Evolutionary conservation across 2,797 vertebrate genomes (phyloP), one percentile per base, ranked within the genome.

Genomic region (Scomberomorus guttatus): DNA sequence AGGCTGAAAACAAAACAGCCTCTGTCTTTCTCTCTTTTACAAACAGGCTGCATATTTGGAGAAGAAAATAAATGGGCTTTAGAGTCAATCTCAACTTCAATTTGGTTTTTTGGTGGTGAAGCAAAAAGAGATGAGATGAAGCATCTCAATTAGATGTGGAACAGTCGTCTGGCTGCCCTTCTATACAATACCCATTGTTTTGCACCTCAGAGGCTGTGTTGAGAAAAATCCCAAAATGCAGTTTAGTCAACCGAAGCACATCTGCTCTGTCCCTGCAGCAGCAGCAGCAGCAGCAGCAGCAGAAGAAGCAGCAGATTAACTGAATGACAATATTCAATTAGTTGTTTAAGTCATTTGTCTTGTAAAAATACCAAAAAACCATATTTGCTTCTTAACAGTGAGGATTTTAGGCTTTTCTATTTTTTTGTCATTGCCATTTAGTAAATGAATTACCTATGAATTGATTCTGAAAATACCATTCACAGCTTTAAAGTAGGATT

Each of bases 71-170:
- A 86, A 87, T 71, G 27, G 24, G 22, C 61, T 85, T 85, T 63
- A 44, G 34, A 83, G 72, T 62, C 81, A 63, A 70, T 75, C 82
- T 87, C 80, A 81, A 77, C 77, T 88, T 90, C 68, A 75, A 65
- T 91, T 84, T 69, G 69, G 3, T 39, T 82, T 84, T 64, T 83
- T 48, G 55, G 39, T 18, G 50, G 51, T 74, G 72, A 80, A 82
- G 73, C 62, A 75, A 77, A 83, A 64, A 79, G 65, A 77, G 71
- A 83, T 69, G 61, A 14, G 9, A 81, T 59, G 70, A 65, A 70
- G 84, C 72, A 67, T 88, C 29, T 63, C 78, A 87, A 93, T 89
- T 73, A 89, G 85, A 81, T 55, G 56, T 72, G 65, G 51, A 76
- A 42, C 51, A 12, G 60, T 70, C 66, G 86, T 56, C 52, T 81